Base-by-base conservation (phyloP, 1,140 invertebrate genomes). In the Zaprionus davidi region DNA sequence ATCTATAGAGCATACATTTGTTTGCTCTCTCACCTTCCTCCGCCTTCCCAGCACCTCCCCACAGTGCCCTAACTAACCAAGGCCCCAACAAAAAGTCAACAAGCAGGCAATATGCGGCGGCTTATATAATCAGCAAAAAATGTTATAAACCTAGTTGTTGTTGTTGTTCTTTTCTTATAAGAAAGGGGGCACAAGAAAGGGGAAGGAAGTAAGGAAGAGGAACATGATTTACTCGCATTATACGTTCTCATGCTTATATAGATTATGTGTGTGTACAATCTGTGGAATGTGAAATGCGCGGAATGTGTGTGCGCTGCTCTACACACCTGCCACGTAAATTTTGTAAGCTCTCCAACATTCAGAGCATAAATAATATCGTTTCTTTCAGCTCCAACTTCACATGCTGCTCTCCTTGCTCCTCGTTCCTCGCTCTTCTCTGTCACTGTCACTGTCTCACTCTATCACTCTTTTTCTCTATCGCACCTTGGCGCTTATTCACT, bases 321-420 rank as follows among this genome's bases (percentile, higher is more conserved):
- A 88, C 85, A 88, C 84, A 88, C 84, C 84, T 88, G 84, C 84
- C 84, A 88, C 84, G 84, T 88, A 88, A 88, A 88, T 84, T 84
- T 73, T 71, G 71, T 77, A 57, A 77, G 75, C 71, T 74, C 75
- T 76, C 20, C 69, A 72, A 67, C 64, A 76, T 67, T 60, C 74
- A 76, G 69, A 77, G 64, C 70, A 77, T 77, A 77, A 77, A 73
- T 77, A 71, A 73, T 77, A 71, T 76, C 55, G 68, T 71, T 71
- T 71, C 60, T 71, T 38, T 26, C 22, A 20, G 57, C 36, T 70
- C 59, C 53, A 51, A 24, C 73, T 76, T 76, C 68, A 76, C 73
- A 76, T 76, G 73, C 73, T 76, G 62, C 53, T 51, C 41, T 46
- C 41, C 41, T 44, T 76, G 73, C 73, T 76, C 56, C 41, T 59